Conservation (phyloP, 2,888 invertebrate genomes). For the Caenorhabditis sinica region DNA sequence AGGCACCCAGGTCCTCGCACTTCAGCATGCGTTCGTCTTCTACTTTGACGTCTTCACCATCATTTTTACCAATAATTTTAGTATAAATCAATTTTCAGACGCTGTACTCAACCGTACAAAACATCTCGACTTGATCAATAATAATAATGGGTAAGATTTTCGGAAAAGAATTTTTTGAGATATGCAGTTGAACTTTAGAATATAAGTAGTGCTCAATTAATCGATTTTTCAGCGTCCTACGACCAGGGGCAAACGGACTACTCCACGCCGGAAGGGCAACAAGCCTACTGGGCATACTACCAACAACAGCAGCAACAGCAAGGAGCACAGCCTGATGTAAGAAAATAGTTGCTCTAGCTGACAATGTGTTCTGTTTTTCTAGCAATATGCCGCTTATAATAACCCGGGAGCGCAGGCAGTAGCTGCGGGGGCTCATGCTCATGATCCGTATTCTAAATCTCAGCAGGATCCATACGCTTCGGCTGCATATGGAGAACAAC, state of each 20-base stretch:
- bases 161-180: no score
- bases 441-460: constrained; percentile 53
- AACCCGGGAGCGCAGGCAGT: constrained; percentile 62
- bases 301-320: constrained; percentile 42
- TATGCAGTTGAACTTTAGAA: background rate
- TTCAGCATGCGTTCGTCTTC: background rate
- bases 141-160: constrained; percentile 12
- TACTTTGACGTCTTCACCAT: background rate
- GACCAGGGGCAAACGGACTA: constrained; percentile 54
- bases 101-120: background rate
- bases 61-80: background rate
- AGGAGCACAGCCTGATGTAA: constrained; percentile 56
- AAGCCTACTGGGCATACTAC: constrained; percentile 54
- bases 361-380: constrained; percentile 19
- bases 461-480: constrained; percentile 48
- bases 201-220: background rate
- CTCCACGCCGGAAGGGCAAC: constrained; percentile 49
- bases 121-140: constrained; percentile 4
- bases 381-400: constrained; percentile 49
- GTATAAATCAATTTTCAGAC: constrained; percentile 14
- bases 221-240: constrained; percentile 53
- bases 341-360: constrained; percentile 1
- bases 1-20: background rate
- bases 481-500: constrained; percentile 38
- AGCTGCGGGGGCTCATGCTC: constrained; percentile 60